Evolutionary conservation across 2,797 vertebrate genomes (phyloP).

Genomic region (Anguilla pacifica): DNA sequence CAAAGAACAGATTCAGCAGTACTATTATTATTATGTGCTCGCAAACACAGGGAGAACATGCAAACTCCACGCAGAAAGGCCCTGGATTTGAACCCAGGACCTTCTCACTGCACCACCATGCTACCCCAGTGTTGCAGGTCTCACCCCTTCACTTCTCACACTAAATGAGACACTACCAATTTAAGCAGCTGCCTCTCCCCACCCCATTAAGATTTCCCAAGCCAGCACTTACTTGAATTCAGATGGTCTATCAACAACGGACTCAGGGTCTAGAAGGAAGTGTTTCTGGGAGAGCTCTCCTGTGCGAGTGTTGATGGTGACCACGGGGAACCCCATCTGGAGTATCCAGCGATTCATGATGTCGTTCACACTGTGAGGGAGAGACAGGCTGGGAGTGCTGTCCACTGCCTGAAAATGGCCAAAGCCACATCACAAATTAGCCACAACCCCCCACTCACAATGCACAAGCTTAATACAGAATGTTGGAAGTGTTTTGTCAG

Average conservation of each 20-base stretch:
- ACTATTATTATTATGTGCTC: too few species aligned
- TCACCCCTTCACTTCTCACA: background rate
- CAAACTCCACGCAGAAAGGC: too few species aligned
- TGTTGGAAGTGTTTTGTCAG: background rate
- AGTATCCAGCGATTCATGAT: conserved; percentile 95
- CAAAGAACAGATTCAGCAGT: too few species aligned
- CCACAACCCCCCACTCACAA: background rate
- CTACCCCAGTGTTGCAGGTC: background rate
- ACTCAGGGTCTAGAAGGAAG: conserved; percentile 80
- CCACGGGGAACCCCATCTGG: conserved; percentile 93
- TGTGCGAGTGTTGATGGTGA: conserved; percentile 70
- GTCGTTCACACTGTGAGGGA: conserved; percentile 52
- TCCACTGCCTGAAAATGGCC: conserved; percentile 66
- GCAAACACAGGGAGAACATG: too few species aligned
- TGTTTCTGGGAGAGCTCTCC: conserved; percentile 75
- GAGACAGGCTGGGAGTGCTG: accelerated
- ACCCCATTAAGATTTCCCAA: background rate
- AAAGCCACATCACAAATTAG: background rate
- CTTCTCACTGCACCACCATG: too few species aligned
- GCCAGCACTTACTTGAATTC: conserved; percentile 69
- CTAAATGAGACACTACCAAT: background rate
- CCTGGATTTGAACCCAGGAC: too few species aligned
- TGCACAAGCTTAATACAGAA: background rate
- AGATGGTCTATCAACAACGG: conserved; percentile 70
- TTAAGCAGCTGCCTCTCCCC: background rate